Evolutionary conservation across 2,888 invertebrate genomes (phyloP).

Genomic region (Acrocera orbiculus): DNA sequence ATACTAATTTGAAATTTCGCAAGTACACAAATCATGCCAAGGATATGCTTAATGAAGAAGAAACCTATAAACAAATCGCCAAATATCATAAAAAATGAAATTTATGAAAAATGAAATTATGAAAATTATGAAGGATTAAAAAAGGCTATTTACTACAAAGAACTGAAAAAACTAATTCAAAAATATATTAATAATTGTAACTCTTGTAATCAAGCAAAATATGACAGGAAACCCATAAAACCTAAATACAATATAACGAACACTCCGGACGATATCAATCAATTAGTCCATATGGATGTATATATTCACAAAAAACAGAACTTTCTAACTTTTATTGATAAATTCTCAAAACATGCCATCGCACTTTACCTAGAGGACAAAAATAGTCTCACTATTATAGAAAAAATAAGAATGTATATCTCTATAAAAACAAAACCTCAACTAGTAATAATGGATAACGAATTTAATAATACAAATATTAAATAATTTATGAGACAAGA

Average conservation of each 20-base stretch:
- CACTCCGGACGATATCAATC: conserved; percentile 2
- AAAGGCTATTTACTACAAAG: conserved; percentile 1
- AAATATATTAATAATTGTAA: conserved; percentile 4
- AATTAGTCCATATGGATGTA: conserved; percentile 3
- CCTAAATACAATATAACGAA: conserved; percentile 2
- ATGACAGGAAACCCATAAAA: conserved; percentile 4
- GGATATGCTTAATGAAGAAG: too few species aligned
- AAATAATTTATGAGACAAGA: not conserved
- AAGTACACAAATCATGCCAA: too few species aligned
- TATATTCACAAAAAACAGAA: conserved; percentile 3
- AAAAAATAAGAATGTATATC: conserved; percentile 3
- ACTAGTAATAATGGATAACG: conserved; percentile 1
- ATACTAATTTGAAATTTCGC: too few species aligned
- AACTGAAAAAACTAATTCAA: conserved; percentile 1
- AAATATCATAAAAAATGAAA: too few species aligned
- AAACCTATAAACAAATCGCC: too few species aligned
- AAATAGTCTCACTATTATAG: not conserved
- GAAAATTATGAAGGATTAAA: conserved; percentile 4
- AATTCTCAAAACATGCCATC: conserved; percentile 6
- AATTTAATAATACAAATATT: not conserved
- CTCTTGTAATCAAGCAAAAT: conserved; percentile 3
- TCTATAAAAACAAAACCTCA: conserved; percentile 1
- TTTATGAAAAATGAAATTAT: too few species aligned
- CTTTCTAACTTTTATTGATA: conserved; percentile 6
- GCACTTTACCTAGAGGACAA: not conserved